These are phyloP conservation scores for Caenorhabditis sp. DNA, from an alignment of 2,888 invertebrate genomes.

Conservation along the genomic window DNA sequence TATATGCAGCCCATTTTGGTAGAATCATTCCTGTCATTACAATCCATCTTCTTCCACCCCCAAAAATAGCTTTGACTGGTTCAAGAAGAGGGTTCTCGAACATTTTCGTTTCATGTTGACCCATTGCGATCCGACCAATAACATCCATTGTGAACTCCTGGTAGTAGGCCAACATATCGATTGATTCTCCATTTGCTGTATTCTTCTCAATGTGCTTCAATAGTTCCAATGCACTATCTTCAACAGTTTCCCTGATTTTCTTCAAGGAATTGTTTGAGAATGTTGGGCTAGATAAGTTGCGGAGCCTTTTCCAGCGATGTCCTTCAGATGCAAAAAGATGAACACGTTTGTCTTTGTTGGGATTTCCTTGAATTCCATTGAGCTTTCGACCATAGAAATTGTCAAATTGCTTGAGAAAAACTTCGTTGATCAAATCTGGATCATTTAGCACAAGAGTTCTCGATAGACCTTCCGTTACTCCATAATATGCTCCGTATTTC, in stretches of 20 bases:
- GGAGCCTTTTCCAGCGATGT: constrained; percentile 74
- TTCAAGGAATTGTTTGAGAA: constrained; percentile 74
- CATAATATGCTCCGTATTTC: constrained; percentile 43
- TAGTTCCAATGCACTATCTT: constrained; percentile 36
- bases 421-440: constrained; percentile 72
- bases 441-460: constrained; percentile 72
- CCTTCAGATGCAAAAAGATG: constrained; percentile 71
- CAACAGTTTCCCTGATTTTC: constrained; percentile 63
- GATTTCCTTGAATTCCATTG: constrained; percentile 29
- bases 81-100: constrained; percentile 21
- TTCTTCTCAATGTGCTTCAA: constrained; percentile 30
- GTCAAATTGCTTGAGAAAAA: constrained; percentile 73
- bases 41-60: constrained; percentile 18
- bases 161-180: constrained; percentile 27
- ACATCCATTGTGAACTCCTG: constrained; percentile 59
- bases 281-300: constrained; percentile 73
- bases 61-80: constrained; percentile 16
- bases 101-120: constrained; percentile 37
- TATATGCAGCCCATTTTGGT: constrained; percentile 7
- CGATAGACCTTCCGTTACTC: constrained; percentile 49
- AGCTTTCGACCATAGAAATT: constrained; percentile 72
- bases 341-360: constrained; percentile 36
- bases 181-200: not conserved
- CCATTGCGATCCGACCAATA: constrained; percentile 53
- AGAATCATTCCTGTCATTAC: constrained; percentile 18